phyloP scores from a whole-genome alignment of 2,888 invertebrate species.

The Matsumyia berberina region DNA sequence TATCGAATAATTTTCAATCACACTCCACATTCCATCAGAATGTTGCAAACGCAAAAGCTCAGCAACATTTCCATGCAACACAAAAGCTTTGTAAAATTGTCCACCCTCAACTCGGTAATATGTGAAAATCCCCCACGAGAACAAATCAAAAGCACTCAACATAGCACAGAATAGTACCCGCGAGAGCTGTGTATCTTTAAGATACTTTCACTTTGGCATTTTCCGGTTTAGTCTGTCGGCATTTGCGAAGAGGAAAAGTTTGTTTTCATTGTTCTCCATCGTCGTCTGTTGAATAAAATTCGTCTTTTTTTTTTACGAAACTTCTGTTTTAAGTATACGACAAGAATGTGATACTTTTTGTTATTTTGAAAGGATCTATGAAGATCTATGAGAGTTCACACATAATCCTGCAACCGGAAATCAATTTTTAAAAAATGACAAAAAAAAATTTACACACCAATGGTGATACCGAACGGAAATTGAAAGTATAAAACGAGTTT shows the following conservation, averaged over 20 bases:
- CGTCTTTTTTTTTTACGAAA: slow-evolving; percentile 29
- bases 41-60: slow-evolving; percentile 57
- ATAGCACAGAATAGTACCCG: slow-evolving; percentile 21
- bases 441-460: neutral
- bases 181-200: slow-evolving; percentile 66
- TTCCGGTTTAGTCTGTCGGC: slow-evolving; percentile 67
- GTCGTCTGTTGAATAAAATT: neutral
- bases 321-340: neutral
- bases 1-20: neutral
- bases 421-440: neutral
- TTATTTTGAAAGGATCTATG: slow-evolving; percentile 1
- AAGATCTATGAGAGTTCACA: neutral
- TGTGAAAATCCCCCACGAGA: slow-evolving; percentile 24
- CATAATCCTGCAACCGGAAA: slow-evolving; percentile 9
- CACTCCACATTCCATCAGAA: slow-evolving; percentile 20
- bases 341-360: slow-evolving; percentile 3
- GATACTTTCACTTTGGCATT: slow-evolving; percentile 64
- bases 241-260: slow-evolving; percentile 53
- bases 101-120: slow-evolving; percentile 11
- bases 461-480: slow-evolving; percentile 23
- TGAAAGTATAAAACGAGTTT: slow-evolving; percentile 24
- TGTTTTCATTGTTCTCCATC: neutral
- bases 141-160: slow-evolving; percentile 25
- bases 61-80: slow-evolving; percentile 39
- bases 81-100: slow-evolving; percentile 45